Conservation (phyloP, 1,140 invertebrate species). For the Drosophila guanche region DNA sequence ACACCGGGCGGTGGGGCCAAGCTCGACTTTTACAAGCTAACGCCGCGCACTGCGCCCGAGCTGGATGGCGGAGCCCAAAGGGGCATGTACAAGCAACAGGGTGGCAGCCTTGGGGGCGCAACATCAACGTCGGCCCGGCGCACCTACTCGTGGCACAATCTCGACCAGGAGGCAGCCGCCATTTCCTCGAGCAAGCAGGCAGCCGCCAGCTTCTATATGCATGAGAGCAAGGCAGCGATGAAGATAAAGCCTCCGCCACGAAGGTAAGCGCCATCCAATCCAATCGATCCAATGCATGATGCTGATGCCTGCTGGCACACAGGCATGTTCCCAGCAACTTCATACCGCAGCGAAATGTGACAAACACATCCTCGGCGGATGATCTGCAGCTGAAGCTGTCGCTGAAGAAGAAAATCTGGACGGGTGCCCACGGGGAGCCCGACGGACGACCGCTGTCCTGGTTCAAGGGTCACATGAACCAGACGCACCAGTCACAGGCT, state of each 20-base stretch:
- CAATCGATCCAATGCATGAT: too few species aligned
- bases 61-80: slow-evolving; percentile 6
- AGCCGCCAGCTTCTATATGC: slow-evolving; percentile 30
- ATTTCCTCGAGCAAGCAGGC: not conserved
- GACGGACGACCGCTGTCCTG: slow-evolving; percentile 54
- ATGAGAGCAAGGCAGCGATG: slow-evolving; percentile 32
- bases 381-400: slow-evolving; percentile 77
- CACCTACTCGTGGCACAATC: slow-evolving; percentile 83
- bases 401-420: slow-evolving; percentile 82
- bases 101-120: slow-evolving; percentile 14
- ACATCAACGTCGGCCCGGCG: slow-evolving; percentile 39
- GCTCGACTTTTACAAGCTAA: slow-evolving; percentile 62
- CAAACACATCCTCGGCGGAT: slow-evolving; percentile 39
- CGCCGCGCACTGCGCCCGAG: slow-evolving; percentile 60
- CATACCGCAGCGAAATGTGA: slow-evolving; percentile 41
- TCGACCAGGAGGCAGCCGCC: slow-evolving; percentile 54
- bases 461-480: slow-evolving; percentile 49
- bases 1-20: slow-evolving; percentile 41
- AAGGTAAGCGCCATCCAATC: slow-evolving; percentile 30
- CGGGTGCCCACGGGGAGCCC: slow-evolving; percentile 55
- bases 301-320: not conserved
- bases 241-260: slow-evolving; percentile 43
- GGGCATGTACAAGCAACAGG: slow-evolving; percentile 8
- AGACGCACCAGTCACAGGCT: slow-evolving; percentile 14
- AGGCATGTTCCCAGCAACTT: slow-evolving; percentile 59